Conservation (phyloP, 1,140 invertebrate species). For the Anastrepha obliqua region DNA sequence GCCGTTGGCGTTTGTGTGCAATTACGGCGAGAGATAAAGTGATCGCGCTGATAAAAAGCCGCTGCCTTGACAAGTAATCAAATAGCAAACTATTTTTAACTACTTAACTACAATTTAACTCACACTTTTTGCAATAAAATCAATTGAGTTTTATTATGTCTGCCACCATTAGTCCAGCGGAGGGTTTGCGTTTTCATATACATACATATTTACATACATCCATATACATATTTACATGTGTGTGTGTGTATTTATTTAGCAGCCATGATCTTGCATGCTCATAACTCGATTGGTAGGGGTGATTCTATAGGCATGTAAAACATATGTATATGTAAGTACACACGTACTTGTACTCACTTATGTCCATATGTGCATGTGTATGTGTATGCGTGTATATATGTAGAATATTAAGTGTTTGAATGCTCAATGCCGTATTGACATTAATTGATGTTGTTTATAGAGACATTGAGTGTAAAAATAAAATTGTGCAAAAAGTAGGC, state of each 20-base stretch:
- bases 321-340: not conserved
- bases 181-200: not conserved
- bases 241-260: not conserved
- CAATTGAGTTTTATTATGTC: slow-evolving; percentile 47
- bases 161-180: not conserved
- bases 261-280: slow-evolving; percentile 23
- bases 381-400: not conserved
- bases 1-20: not conserved
- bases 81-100: slow-evolving; percentile 13
- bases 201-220: not conserved
- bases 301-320: not conserved
- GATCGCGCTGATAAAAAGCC: slow-evolving; percentile 19
- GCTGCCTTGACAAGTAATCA: not conserved
- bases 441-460: slow-evolving; percentile 40
- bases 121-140: slow-evolving; percentile 21
- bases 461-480: slow-evolving; percentile 39
- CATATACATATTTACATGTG: not conserved
- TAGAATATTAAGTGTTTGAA: not conserved
- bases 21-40: slow-evolving; percentile 24
- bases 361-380: not conserved
- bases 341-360: not conserved
- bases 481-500: not conserved
- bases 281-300: slow-evolving; percentile 11
- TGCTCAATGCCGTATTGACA: not conserved
- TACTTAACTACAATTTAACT: slow-evolving; percentile 22